These are phyloP conservation scores for Yponomeuta plumbellus DNA, from an alignment of 2,888 invertebrate species.

Conservation along the genomic window DNA sequence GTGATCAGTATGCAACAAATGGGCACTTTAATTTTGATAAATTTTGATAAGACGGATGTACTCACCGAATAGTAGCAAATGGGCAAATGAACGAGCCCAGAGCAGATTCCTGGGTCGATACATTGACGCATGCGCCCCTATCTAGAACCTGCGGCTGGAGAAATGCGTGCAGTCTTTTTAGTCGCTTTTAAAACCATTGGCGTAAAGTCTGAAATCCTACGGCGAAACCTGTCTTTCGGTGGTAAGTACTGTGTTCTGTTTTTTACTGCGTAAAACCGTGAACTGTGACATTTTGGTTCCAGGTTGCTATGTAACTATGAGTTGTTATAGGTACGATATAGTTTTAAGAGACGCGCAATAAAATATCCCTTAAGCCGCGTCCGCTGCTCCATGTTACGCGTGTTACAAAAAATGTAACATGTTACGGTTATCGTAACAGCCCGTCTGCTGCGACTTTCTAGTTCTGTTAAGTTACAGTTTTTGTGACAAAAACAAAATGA, in stretches of 20 bases:
- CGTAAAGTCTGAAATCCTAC: neutral
- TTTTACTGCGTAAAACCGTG: neutral
- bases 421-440: too few relatives aligned
- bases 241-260: neutral
- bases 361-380: too few relatives aligned
- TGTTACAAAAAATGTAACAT: too few relatives aligned
- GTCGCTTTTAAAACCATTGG: neutral
- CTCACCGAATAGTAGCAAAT: neutral
- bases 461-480: too few relatives aligned
- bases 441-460: too few relatives aligned
- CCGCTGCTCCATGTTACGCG: too few relatives aligned
- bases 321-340: too few relatives aligned
- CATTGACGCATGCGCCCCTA: neutral
- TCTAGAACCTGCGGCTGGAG: neutral
- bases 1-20: constrained; percentile 29
- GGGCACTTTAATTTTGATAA: neutral
- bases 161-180: neutral
- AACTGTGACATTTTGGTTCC: neutral
- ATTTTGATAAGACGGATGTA: neutral
- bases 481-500: too few relatives aligned
- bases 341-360: too few relatives aligned
- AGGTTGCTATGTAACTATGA: neutral
- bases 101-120: neutral
- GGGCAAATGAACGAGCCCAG: neutral
- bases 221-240: neutral